A percentile compares a stretch with the other conserved stretches of the same genome.
These are phyloP conservation scores for Pteronura brasiliensis DNA, from an alignment of 2,113 vertebrate species.

Conservation along the genomic window DNA sequence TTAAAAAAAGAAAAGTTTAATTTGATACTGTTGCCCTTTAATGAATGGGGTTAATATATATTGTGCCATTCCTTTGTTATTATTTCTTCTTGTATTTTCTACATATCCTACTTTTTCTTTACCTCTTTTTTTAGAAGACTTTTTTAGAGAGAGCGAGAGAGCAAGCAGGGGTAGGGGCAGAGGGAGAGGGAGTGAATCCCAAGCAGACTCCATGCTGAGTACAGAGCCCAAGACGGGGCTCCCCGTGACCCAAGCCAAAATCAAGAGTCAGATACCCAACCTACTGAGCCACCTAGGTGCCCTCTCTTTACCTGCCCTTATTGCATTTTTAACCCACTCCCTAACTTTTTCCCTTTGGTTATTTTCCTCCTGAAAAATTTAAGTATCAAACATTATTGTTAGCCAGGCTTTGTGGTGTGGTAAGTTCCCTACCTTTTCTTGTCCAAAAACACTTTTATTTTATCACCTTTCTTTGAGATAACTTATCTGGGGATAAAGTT, in stretches of 20 bases:
- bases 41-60: neutral
- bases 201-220: neutral
- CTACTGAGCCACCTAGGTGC: neutral
- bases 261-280: neutral
- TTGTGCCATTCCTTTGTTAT: neutral
- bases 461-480: neutral
- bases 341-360: neutral
- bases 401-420: neutral
- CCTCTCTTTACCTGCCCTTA: neutral
- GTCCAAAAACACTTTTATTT: neutral
- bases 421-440: neutral
- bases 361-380: constrained; percentile 3
- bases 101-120: constrained; percentile 6
- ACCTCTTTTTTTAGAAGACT: neutral
- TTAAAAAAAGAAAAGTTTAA: neutral
- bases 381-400: neutral
- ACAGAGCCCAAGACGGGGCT: neutral
- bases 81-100: constrained; percentile 16
- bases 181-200: neutral
- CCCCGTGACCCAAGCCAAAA: neutral
- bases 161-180: neutral
- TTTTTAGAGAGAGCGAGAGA: neutral
- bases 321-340: neutral
- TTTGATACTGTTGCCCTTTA: neutral
- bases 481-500: neutral